Base-by-base conservation (phyloP, 2,113 vertebrate species). In the Thymallus thymallus region DNA sequence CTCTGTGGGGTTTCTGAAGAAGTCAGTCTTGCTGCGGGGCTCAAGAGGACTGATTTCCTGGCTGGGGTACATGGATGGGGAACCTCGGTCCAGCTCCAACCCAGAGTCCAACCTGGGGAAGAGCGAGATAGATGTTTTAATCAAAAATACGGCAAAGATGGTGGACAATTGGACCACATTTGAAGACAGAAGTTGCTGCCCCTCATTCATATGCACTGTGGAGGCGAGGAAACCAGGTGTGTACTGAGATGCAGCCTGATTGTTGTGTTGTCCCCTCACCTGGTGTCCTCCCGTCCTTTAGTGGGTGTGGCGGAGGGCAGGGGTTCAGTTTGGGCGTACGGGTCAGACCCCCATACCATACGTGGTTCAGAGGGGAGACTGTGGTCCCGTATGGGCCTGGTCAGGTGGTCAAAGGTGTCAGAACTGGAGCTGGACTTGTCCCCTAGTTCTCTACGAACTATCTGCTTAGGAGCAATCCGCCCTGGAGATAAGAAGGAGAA, bases 361-460 rank as follows among this genome's bases (percentile, higher is more conserved):
- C 95, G 94, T 2, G 96, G 94, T 75, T 98, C 98, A 51, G 93
- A 89, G 0, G 96, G 91, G 66, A 97, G 78, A 0, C 92, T 68
- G 24, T 96, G 96, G 69, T 99, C 98, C 87, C 96, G 92, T 4
- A 94, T 86, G 1, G 97, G 92, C 72, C 96, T 90, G 68, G 95
- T 91, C 60, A 96, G 88, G 75, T 98, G 98, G 72, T 99, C 98
- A 80, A 99, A 99, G 0, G 96, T 94, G 77, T 99, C 98, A 0
- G 96, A 95, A 74, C 88, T 93, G 48, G 93, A 88, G 65, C 94
- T 89, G 6, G 95, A 92, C 63, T 95, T 94, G 81, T 99, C 98
- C 26, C 96, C 91, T 55, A 96, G 96, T 20, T 99, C 98, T 88
- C 98, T 93, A 84, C 97, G 96, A 78, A 98, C 93, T 73, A 98